Evolutionary conservation across 1,140 invertebrate species (phyloP).

Genomic region (Panulirus ornatus): DNA sequence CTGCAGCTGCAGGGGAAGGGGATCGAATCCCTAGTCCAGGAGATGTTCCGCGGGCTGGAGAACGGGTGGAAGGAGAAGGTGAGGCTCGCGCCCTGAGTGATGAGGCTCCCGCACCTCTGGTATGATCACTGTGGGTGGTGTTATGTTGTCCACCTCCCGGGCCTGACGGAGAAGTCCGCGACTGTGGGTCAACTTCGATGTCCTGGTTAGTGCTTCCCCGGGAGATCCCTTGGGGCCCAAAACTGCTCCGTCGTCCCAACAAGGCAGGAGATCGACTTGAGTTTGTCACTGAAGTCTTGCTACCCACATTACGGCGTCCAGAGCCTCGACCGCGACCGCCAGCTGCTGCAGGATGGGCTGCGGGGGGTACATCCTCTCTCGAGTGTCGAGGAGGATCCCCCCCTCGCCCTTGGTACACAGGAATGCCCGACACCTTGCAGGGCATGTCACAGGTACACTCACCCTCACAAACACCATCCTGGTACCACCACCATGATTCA

Average conservation of each 20-base stretch:
- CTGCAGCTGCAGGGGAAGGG: constrained; percentile 39
- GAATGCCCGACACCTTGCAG: constrained; percentile 74
- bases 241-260: constrained; percentile 48
- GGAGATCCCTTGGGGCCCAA: constrained; percentile 27
- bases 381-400: constrained; percentile 56
- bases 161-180: constrained; percentile 43
- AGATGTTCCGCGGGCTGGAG: constrained; percentile 28
- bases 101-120: background rate
- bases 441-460: constrained; percentile 71
- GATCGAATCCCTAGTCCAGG: constrained; percentile 34
- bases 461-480: constrained; percentile 58
- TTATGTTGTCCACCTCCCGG: constrained; percentile 14
- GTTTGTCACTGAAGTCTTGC: background rate
- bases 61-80: constrained; percentile 35
- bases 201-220: background rate
- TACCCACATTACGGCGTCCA: constrained; percentile 25
- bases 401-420: constrained; percentile 71
- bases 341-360: constrained; percentile 24
- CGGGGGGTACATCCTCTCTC: constrained; percentile 51
- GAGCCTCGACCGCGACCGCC: constrained; percentile 22
- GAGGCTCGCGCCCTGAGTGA: constrained; percentile 1
- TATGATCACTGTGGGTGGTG: background rate
- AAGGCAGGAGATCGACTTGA: constrained; percentile 33
- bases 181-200: background rate
- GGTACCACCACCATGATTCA: constrained; percentile 42